phyloP scores from a whole-genome alignment of 1,140 invertebrate species.

The Dendroctonus ponderosae region DNA sequence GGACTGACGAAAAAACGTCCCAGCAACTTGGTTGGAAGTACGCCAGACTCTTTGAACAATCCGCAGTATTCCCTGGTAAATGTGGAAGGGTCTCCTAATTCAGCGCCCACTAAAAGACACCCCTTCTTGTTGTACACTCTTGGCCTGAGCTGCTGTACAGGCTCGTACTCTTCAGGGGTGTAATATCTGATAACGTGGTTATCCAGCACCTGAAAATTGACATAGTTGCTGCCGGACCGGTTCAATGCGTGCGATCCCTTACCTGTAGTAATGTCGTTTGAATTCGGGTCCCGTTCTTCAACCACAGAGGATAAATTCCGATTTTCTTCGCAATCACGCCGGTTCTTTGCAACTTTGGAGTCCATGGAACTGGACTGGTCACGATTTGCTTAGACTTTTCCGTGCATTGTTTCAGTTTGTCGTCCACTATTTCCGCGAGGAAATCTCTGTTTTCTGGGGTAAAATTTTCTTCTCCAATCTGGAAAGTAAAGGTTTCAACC shows the following conservation, averaged over 20 bases:
- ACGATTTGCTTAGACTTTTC: constrained; percentile 55
- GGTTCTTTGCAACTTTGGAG: constrained; percentile 61
- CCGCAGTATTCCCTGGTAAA: constrained; percentile 89
- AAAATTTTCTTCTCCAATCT: constrained; percentile 68
- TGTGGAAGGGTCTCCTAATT: constrained; percentile 79
- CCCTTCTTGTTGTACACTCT: constrained; percentile 58
- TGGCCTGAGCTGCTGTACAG: constrained; percentile 53
- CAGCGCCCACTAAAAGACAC: constrained; percentile 84
- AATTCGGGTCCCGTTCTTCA: constrained; percentile 78
- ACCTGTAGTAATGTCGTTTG: constrained; percentile 84
- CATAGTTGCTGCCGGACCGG: constrained; percentile 4
- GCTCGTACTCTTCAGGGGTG: constrained; percentile 74
- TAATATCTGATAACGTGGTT: constrained; percentile 95
- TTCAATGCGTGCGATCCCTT: neutral
- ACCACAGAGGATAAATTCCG: constrained; percentile 90
- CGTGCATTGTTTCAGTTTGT: constrained; percentile 56
- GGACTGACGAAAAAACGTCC: constrained; percentile 84
- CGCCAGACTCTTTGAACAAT: constrained; percentile 80
- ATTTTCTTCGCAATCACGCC: constrained; percentile 93
- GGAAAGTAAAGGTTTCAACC: constrained; percentile 37
- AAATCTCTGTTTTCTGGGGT: constrained; percentile 81
- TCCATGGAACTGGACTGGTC: constrained; percentile 61
- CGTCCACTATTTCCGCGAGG: constrained; percentile 72
- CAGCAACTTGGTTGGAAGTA: constrained; percentile 84
- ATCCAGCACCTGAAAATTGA: constrained; percentile 73